These are phyloP conservation scores for Perca schrenkii DNA, from an alignment of 2,113 vertebrate genomes.

Conservation along the genomic window DNA sequence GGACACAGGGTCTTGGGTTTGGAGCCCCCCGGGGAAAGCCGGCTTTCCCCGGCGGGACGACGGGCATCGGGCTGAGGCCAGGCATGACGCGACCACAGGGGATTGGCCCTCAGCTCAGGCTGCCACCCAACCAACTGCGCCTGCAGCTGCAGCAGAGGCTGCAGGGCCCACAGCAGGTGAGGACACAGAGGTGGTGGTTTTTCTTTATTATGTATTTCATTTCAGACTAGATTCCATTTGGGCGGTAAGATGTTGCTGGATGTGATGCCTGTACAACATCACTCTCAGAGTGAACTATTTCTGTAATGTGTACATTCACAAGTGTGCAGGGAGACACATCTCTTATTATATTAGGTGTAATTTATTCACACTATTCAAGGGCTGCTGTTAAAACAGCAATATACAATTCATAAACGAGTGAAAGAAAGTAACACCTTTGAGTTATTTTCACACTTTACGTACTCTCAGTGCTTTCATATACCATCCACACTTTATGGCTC, in stretches of 20 bases:
- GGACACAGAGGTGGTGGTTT: neutral
- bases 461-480: neutral
- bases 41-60: conserved; percentile 84
- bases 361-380: neutral
- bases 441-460: neutral
- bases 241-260: neutral
- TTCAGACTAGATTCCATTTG: neutral
- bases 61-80: conserved; percentile 86
- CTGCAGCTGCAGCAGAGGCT: conserved; percentile 94
- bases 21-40: conserved; percentile 86
- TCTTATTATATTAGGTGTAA: neutral
- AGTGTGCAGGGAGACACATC: neutral
- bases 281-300: neutral
- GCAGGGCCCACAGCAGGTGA: conserved; percentile 94
- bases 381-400: neutral
- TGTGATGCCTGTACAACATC: neutral
- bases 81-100: conserved; percentile 84
- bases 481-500: neutral
- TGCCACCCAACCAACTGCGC: conserved; percentile 92
- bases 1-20: conserved; percentile 86
- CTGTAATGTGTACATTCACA: too few species aligned
- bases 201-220: neutral
- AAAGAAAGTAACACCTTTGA: neutral
- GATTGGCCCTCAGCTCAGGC: conserved; percentile 86
- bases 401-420: neutral